phyloP scores from a whole-genome alignment of 92 coral and sea anemone genomes.

The Parazoanthus atlanticus region DNA sequence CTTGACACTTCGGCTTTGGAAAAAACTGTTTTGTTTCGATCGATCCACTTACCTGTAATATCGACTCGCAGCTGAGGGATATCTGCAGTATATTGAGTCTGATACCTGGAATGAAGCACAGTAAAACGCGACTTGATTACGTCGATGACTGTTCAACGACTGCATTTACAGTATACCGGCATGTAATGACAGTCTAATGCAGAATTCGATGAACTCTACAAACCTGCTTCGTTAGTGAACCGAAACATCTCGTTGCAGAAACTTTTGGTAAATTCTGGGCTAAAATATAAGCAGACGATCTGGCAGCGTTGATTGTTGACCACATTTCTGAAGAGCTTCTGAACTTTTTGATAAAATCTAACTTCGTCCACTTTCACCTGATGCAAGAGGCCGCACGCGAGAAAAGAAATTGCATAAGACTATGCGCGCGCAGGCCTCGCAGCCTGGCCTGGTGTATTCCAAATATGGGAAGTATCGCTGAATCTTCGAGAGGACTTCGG shows the following conservation, averaged over 20 bases:
- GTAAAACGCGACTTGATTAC: not conserved
- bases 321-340: constrained; percentile 49
- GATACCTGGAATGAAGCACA: constrained; percentile 18
- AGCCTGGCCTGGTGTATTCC: constrained; percentile 1
- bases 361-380: not conserved
- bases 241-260: constrained; percentile 27
- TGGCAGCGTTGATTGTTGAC: constrained; percentile 68
- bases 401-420: constrained; percentile 8
- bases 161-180: not conserved
- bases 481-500: constrained; percentile 18
- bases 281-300: constrained; percentile 66
- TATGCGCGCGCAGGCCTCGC: constrained; percentile 36
- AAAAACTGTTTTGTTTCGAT: not conserved
- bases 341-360: not conserved
- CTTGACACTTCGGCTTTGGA: not conserved
- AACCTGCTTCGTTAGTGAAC: constrained; percentile 39
- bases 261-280: constrained; percentile 43
- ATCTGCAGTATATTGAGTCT: constrained; percentile 23
- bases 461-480: not conserved
- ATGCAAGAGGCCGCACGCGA: constrained; percentile 39
- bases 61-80: constrained; percentile 9
- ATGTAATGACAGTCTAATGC: not conserved
- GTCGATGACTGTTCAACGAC: not conserved
- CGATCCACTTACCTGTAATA: constrained; percentile 35
- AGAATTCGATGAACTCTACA: not conserved